Percentiles rank a stretch among this genome's conserved stretches.
These are phyloP conservation scores for Callorhinus ursinus DNA, from an alignment of 2,113 vertebrate species.

Conservation along the genomic window DNA sequence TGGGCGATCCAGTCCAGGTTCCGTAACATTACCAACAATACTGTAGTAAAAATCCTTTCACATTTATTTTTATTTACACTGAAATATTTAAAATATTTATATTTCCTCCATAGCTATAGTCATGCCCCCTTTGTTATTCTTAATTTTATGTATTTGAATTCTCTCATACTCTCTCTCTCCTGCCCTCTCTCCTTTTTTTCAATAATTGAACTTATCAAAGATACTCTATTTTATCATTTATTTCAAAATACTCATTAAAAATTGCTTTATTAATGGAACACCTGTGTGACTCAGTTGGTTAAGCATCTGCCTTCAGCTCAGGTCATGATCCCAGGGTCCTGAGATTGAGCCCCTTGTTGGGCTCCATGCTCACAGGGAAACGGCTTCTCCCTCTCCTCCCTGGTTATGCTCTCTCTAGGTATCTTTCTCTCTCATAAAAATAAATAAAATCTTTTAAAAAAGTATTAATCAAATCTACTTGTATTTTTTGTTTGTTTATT, in stretches of 20 bases:
- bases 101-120: not conserved
- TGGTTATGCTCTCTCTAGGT: too few species aligned
- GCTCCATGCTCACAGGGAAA: accelerated
- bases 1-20: too few species aligned
- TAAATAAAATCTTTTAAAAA: not conserved
- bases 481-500: not conserved
- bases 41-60: not conserved
- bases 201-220: not conserved
- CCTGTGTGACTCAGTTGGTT: not conserved
- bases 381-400: not conserved
- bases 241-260: not conserved
- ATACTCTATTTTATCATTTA: not conserved
- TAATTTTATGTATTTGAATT: not conserved
- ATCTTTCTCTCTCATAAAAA: not conserved
- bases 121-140: not conserved
- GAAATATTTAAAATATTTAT: not conserved
- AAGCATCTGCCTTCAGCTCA: not conserved
- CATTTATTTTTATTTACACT: not conserved
- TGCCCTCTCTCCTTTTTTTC: not conserved
- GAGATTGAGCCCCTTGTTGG: not conserved
- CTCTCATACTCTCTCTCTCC: not conserved
- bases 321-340: not conserved
- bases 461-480: not conserved
- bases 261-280: not conserved
- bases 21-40: not conserved